Evolutionary conservation across 1,140 invertebrate genomes (phyloP).

Genomic region (Zaprionus ghesquierei): DNA sequence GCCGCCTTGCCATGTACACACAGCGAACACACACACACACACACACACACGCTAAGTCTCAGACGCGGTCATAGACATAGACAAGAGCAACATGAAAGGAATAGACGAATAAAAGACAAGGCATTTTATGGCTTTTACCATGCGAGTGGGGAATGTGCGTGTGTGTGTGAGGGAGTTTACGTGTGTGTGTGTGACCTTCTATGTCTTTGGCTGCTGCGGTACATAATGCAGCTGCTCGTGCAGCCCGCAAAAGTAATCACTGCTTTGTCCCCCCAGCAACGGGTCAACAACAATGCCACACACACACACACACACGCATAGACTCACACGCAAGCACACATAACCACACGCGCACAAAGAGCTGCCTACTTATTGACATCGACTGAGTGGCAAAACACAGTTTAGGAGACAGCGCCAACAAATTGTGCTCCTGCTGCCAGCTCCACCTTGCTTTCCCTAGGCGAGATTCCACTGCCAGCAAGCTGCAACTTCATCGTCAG

Average conservation of each 20-base stretch:
- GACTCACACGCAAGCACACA: neutral
- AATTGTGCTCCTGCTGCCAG: slow-evolving; percentile 27
- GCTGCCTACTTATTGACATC: slow-evolving; percentile 62
- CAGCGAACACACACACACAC: neutral
- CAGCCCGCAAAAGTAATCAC: slow-evolving; percentile 64
- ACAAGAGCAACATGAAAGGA: slow-evolving; percentile 7
- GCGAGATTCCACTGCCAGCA: neutral
- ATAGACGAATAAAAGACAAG: slow-evolving; percentile 31
- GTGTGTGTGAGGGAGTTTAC: neutral
- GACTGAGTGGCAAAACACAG: slow-evolving; percentile 65
- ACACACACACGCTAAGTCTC: neutral
- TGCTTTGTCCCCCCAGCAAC: slow-evolving; percentile 42
- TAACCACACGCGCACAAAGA: neutral
- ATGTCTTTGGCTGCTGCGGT: slow-evolving; percentile 65
- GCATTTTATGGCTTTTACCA: slow-evolving; percentile 47
- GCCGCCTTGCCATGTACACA: slow-evolving; percentile 61
- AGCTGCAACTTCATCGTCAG: too few species aligned
- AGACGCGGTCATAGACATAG: slow-evolving; percentile 26
- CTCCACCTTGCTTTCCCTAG: neutral
- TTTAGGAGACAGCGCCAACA: slow-evolving; percentile 33
- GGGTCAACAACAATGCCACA: slow-evolving; percentile 26
- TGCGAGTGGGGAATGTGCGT: neutral
- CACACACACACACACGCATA: slow-evolving; percentile 3
- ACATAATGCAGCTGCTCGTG: slow-evolving; percentile 38
- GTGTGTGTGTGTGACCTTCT: slow-evolving; percentile 61